Evolutionary conservation across 92 coral and sea anemone species (phyloP), one percentile per base, ranked within the genome.

Genomic region (Zoanthus solanderi): DNA sequence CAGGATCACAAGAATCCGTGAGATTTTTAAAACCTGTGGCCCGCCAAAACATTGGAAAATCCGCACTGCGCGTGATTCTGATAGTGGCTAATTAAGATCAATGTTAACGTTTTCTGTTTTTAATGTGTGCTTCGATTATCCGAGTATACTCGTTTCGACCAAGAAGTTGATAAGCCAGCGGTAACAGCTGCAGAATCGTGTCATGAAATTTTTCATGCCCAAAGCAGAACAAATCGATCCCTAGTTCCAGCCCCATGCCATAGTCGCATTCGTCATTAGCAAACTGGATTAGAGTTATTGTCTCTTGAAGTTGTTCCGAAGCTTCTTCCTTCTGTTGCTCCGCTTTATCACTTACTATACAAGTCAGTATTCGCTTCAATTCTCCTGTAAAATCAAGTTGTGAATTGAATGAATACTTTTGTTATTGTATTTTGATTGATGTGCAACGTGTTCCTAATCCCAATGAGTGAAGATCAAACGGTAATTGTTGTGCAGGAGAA

Each of bases 201-300:
- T 85, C 90, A 58, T 94, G 90, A 87, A 97, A 97, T 45, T 90
- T 91, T 77, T 97, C 96, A 14, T 93, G 84, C 50, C 99, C 99
- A 92, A 92, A 97, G 78, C 96, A 97, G 90, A 97, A 97, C 86
- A 97, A 83, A 83, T 97, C 99, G 34, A 97, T 17, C 32, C 98
- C 99, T 9, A 97, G 72, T 82, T 97, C 99, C 10, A 97, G 87
- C 8, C 99, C 99, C 99, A 97, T 97, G 28, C 99, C 99, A 80
- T 95, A 97, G 89, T 97, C 99, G 72, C 99, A 95, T 83, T 97
- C 99, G 61, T 97, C 99, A 76, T 97, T 97, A 3, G 99, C 99
- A 92, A 97, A 95, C 94, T 97, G 99, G 53, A 97, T 90, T 67
- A 94, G 88, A 32, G 98, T 97, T 63, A 97, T 83, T 78, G 94